Conservation (phyloP, 2,888 invertebrate genomes). For the Nebria brevicollis region DNA sequence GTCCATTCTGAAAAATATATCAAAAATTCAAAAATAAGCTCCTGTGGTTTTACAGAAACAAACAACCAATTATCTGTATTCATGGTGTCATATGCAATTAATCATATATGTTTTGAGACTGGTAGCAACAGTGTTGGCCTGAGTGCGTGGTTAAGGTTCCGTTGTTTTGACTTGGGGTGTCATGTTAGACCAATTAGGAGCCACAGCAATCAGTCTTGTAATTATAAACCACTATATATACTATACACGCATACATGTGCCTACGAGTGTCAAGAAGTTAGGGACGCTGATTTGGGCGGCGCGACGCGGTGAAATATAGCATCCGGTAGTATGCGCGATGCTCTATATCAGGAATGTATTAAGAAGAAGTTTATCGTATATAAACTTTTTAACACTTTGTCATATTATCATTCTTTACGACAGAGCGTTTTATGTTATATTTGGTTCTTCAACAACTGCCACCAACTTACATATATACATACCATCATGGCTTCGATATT, state of each 20-base stretch:
- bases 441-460: neutral
- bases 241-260: constrained; percentile 5
- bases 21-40: constrained; percentile 16
- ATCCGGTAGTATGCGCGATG: constrained; percentile 27
- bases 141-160: constrained; percentile 3
- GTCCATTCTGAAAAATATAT: neutral
- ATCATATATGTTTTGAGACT: constrained; percentile 13
- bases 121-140: neutral
- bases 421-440: neutral
- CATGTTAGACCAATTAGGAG: constrained; percentile 49
- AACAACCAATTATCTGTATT: constrained; percentile 38
- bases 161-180: constrained; percentile 48
- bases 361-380: constrained; percentile 11
- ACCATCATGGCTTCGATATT: neutral
- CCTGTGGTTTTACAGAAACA: constrained; percentile 13
- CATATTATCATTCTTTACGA: neutral
- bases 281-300: constrained; percentile 29
- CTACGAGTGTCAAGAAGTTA: constrained; percentile 11
- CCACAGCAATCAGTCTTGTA: constrained; percentile 47
- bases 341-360: constrained; percentile 15
- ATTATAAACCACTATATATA: constrained; percentile 38
- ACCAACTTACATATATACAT: neutral
- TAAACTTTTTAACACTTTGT: neutral
- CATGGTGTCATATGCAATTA: constrained; percentile 34
- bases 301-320: constrained; percentile 35